These are phyloP conservation scores for Bedellia somnulentella DNA, from an alignment of 2,888 invertebrate species.

Conservation along the genomic window DNA sequence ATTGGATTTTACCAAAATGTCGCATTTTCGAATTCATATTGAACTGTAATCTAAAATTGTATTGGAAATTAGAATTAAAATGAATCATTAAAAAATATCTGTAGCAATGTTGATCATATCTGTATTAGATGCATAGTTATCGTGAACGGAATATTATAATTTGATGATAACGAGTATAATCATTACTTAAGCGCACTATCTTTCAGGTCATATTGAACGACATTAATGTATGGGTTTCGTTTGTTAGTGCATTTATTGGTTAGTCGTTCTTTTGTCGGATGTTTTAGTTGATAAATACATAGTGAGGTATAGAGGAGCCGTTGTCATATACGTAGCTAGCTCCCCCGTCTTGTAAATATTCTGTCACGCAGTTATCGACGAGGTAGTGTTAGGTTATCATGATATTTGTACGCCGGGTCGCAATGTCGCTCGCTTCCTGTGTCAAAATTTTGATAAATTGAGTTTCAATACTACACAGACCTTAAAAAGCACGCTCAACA, in stretches of 20 bases:
- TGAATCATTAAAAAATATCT: too few relatives aligned
- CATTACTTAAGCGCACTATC: too few relatives aligned
- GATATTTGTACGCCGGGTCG: constrained; percentile 61
- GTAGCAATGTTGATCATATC: too few relatives aligned
- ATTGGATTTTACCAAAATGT: constrained; percentile 49
- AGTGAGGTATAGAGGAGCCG: constrained; percentile 17
- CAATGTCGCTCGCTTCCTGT: too few relatives aligned
- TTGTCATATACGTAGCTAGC: too few relatives aligned
- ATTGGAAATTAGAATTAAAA: constrained; percentile 50
- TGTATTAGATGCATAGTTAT: constrained; percentile 43
- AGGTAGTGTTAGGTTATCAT: too few relatives aligned
- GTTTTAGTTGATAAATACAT: constrained; percentile 57
- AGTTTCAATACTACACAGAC: too few relatives aligned
- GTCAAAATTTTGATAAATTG: too few relatives aligned
- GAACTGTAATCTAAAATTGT: constrained; percentile 44
- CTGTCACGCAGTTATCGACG: constrained; percentile 60
- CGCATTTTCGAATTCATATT: constrained; percentile 58
- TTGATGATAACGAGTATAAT: too few relatives aligned
- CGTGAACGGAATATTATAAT: constrained; percentile 30
- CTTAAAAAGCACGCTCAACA: too few relatives aligned
- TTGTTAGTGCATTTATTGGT: constrained; percentile 39
- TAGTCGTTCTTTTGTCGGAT: constrained; percentile 38
- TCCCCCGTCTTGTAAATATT: constrained; percentile 60
- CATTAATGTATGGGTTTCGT: too few relatives aligned
- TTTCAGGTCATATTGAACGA: too few relatives aligned